phyloP scores from a whole-genome alignment of 1,140 invertebrate species.

The Scaptomyza montana region DNA sequence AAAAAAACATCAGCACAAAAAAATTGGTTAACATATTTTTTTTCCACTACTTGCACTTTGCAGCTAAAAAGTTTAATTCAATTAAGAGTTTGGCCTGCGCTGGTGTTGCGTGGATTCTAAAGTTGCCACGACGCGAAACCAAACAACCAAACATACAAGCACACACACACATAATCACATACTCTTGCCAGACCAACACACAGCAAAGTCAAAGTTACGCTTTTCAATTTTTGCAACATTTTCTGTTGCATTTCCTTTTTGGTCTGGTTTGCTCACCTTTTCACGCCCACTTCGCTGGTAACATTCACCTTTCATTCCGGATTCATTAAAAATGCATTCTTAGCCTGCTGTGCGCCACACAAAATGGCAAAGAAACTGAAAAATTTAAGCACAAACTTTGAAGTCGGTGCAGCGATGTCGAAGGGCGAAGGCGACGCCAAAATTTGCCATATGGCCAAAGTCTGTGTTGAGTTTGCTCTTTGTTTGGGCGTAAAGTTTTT shows the following conservation, averaged over 20 bases:
- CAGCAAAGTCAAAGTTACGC: constrained; percentile 62
- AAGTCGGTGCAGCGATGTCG: background rate
- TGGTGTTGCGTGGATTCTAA: constrained; percentile 31
- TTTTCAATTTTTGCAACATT: constrained; percentile 61
- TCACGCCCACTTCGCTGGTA: constrained; percentile 40
- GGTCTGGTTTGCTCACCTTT: constrained; percentile 21
- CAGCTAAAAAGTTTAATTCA: constrained; percentile 64
- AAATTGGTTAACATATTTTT: constrained; percentile 27
- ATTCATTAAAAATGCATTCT: constrained; percentile 71
- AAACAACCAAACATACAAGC: constrained; percentile 22
- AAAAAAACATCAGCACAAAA: constrained; percentile 26
- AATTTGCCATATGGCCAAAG: constrained; percentile 63
- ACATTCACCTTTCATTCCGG: constrained; percentile 59
- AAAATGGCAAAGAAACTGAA: constrained; percentile 55
- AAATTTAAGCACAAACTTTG: constrained; percentile 56
- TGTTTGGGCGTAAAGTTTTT: constrained; percentile 36
- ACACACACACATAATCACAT: constrained; percentile 16
- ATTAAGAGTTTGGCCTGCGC: constrained; percentile 56
- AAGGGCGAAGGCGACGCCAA: constrained; percentile 28
- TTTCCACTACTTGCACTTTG: constrained; percentile 27
- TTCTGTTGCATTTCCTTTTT: constrained; percentile 53
- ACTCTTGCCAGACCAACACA: constrained; percentile 17
- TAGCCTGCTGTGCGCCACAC: constrained; percentile 38
- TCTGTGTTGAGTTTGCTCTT: constrained; percentile 40
- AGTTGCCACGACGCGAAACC: constrained; percentile 39